These are phyloP conservation scores for Melanchra persicariae DNA, from an alignment of 2,888 invertebrate genomes.

Conservation along the genomic window DNA sequence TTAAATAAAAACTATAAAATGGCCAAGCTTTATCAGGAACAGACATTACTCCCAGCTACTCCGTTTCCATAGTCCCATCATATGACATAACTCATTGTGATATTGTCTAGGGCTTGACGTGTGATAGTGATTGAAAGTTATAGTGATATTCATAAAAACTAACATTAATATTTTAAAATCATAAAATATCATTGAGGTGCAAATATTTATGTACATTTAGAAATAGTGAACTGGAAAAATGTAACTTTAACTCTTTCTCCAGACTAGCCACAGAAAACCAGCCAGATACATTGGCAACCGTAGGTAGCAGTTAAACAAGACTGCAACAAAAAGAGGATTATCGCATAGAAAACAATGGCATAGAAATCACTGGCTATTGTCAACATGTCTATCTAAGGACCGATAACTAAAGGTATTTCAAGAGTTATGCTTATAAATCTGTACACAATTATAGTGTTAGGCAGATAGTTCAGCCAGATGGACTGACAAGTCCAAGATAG, in stretches of 20 bases:
- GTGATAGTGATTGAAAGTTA: not conserved
- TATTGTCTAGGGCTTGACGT: not conserved
- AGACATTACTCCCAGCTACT: not conserved
- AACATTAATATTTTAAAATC: too few relatives aligned
- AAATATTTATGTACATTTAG: too few relatives aligned
- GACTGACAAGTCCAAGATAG: slow-evolving; percentile 11
- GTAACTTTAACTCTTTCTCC: too few relatives aligned
- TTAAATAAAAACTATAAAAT: too few relatives aligned
- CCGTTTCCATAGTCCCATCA: too few relatives aligned
- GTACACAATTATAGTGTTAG: not conserved
- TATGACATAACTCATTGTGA: not conserved
- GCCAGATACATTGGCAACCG: not conserved
- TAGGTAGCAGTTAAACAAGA: not conserved
- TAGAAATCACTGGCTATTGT: not conserved
- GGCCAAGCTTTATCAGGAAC: not conserved
- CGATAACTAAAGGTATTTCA: not conserved
- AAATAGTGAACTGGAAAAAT: too few relatives aligned
- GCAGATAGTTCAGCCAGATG: not conserved
- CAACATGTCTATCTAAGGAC: not conserved
- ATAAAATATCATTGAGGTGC: too few relatives aligned
- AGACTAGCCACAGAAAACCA: too few relatives aligned
- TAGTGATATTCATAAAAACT: too few relatives aligned
- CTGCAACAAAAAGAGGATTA: not conserved
- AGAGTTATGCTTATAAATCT: not conserved
- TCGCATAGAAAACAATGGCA: not conserved